Evolutionary conservation across 64 coral and sea anemone genomes (phyloP).

Genomic region (Porites lutea): DNA sequence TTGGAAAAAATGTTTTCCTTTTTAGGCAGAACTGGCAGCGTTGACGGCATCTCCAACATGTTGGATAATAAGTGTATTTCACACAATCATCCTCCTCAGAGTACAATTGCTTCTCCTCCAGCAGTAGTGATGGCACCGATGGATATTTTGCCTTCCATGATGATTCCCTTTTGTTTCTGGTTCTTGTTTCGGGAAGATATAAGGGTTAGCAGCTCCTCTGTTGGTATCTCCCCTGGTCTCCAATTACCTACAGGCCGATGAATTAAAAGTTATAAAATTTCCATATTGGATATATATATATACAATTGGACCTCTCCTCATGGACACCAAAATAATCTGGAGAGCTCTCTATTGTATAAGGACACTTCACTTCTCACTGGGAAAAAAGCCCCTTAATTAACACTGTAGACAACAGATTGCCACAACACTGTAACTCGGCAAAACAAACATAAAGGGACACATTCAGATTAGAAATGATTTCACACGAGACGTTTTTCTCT

Average conservation of each 20-base stretch:
- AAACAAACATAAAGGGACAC: no score
- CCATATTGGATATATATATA: no score
- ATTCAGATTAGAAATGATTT: no score
- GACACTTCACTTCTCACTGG: no score
- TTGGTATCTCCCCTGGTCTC: conserved; percentile 51
- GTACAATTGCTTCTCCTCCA: neutral
- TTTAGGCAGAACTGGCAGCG: conserved; percentile 15
- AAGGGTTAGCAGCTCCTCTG: conserved; percentile 37
- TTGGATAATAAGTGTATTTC: neutral
- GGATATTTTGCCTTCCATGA: conserved; percentile 32
- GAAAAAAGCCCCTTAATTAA: no score
- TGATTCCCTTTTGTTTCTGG: conserved; percentile 14
- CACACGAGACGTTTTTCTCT: no score
- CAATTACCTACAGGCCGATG: conserved; percentile 20
- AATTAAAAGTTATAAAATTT: neutral
- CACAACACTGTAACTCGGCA: no score
- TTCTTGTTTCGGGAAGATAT: conserved; percentile 45
- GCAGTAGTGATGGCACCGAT: conserved; percentile 31
- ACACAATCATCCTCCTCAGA: conserved; percentile 3
- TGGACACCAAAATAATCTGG: no score
- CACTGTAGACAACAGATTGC: no score
- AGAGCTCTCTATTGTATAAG: no score
- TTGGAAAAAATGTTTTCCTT: conserved; percentile 21
- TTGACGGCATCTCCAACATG: conserved; percentile 48
- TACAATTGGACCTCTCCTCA: no score